Evolutionary conservation across 2,797 vertebrate genomes (phyloP).

Genomic region (Cheirogaleus major): DNA sequence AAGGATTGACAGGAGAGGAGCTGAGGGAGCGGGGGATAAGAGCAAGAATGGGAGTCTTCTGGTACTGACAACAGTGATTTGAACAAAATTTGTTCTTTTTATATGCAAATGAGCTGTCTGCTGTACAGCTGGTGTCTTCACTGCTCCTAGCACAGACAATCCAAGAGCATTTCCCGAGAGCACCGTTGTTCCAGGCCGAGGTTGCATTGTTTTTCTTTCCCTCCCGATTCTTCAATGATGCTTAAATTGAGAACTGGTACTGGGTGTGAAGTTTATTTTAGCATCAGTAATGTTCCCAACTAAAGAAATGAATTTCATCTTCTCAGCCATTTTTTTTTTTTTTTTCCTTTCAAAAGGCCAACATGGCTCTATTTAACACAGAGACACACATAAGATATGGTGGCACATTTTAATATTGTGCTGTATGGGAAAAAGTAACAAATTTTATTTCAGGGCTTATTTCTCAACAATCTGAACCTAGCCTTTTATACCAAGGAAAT

Average conservation of each 20-base stretch:
- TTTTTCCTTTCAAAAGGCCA: background rate
- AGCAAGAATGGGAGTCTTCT: slow-evolving; percentile 58
- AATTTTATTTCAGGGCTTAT: background rate
- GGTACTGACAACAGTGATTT: slow-evolving; percentile 69
- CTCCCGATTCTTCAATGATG: background rate
- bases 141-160: background rate
- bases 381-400: background rate
- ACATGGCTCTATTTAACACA: background rate
- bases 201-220: background rate
- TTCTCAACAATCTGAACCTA: background rate
- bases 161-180: background rate
- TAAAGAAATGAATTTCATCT: background rate
- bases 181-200: background rate
- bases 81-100: slow-evolving; percentile 76
- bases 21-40: background rate
- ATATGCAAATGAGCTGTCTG: slow-evolving; percentile 71
- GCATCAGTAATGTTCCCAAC: background rate
- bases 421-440: background rate
- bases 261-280: slow-evolving; percentile 27
- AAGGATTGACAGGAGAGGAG: slow-evolving; percentile 42
- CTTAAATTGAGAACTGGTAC: background rate
- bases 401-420: slow-evolving; percentile 32
- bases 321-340: background rate
- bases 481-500: slow-evolving; percentile 38
- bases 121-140: slow-evolving; percentile 49